Evolutionary conservation across 2,888 invertebrate species (phyloP).

Genomic region (Biston stratarius): DNA sequence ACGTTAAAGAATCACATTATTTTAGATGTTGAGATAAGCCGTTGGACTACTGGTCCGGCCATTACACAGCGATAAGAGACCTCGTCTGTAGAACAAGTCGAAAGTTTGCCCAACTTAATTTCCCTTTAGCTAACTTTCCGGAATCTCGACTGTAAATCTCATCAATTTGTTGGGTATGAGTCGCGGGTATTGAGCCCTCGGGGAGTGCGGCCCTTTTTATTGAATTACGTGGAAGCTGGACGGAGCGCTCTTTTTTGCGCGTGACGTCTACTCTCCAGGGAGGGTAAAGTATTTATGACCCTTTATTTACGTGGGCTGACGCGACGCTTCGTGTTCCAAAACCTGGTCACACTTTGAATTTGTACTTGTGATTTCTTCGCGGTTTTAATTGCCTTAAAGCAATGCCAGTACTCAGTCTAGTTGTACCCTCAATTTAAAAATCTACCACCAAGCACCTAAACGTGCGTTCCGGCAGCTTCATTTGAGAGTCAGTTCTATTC

Average conservation of each 20-base stretch:
- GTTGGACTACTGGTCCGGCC: conserved; percentile 12
- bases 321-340: conserved; percentile 41
- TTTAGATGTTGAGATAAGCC: background rate
- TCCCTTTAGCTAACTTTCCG: conserved; percentile 76
- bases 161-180: conserved; percentile 72
- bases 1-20: no score
- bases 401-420: no score
- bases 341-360: conserved; percentile 23
- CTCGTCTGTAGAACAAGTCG: conserved; percentile 61
- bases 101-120: conserved; percentile 77
- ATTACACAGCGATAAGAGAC: conserved; percentile 64
- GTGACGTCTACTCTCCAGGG: conserved; percentile 51
- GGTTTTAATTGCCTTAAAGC: no score
- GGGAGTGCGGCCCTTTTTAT: conserved; percentile 70
- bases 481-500: no score
- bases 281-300: conserved; percentile 59
- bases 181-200: conserved; percentile 46
- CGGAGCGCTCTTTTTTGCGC: conserved; percentile 55
- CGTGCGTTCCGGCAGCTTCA: no score
- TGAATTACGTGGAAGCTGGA: conserved; percentile 69
- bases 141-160: conserved; percentile 78
- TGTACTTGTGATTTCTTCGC: background rate
- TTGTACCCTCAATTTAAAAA: no score
- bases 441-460: no score
- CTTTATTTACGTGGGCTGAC: conserved; percentile 55